phyloP scores from a whole-genome alignment of 1,140 invertebrate genomes.

The Leptestheria dahalacensis region DNA sequence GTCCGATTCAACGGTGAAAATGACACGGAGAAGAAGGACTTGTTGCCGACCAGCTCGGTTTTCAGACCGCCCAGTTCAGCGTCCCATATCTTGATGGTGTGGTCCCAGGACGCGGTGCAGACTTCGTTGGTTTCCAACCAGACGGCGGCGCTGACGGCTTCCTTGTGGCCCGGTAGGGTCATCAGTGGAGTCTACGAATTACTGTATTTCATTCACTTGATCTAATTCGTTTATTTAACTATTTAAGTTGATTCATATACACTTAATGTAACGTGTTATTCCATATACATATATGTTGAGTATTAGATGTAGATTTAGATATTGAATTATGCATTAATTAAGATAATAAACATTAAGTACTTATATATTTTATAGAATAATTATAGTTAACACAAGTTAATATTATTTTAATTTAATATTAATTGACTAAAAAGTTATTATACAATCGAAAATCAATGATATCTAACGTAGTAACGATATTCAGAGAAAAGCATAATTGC shows the following conservation, averaged over 20 bases:
- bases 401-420: neutral
- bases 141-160: conserved; percentile 64
- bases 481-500: too few species aligned
- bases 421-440: too few species aligned
- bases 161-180: conserved; percentile 82
- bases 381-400: neutral
- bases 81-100: conserved; percentile 90
- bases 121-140: conserved; percentile 65
- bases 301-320: too few species aligned
- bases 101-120: conserved; percentile 83
- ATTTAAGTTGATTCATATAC: too few species aligned
- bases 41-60: conserved; percentile 67
- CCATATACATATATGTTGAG: too few species aligned
- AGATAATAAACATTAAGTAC: neutral
- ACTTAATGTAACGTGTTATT: too few species aligned
- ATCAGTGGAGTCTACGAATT: conserved; percentile 53
- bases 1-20: conserved; percentile 59
- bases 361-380: neutral
- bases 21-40: conserved; percentile 75
- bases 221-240: too few species aligned
- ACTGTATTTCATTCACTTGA: neutral
- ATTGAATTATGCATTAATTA: too few species aligned
- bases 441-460: neutral
- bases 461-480: too few species aligned
- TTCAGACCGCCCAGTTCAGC: conserved; percentile 64